Conservation (phyloP, 2,113 vertebrate genomes). For the Symphodus melops region DNA sequence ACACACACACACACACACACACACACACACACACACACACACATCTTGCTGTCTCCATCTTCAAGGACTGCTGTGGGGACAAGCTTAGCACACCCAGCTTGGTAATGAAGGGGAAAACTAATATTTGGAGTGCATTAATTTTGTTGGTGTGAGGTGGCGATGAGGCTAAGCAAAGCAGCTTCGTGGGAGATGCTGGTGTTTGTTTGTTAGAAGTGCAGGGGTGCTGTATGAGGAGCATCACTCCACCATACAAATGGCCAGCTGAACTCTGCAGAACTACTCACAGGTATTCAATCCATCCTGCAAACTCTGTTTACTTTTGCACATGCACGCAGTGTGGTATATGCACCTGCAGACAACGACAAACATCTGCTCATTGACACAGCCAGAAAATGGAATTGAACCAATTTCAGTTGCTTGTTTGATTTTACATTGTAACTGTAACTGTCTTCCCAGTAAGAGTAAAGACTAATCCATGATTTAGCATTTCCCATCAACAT, state of each 20-base stretch:
- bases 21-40: slow-evolving; percentile 14
- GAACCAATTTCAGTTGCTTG: slow-evolving; percentile 24
- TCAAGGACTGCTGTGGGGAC: slow-evolving; percentile 65
- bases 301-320: slow-evolving; percentile 31
- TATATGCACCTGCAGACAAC: slow-evolving; percentile 1
- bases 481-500: not conserved
- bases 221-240: slow-evolving; percentile 46
- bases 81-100: slow-evolving; percentile 48
- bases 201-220: slow-evolving; percentile 35
- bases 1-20: slow-evolving; percentile 9
- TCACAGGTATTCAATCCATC: slow-evolving; percentile 50
- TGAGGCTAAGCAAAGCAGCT: slow-evolving; percentile 59
- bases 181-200: slow-evolving; percentile 67
- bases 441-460: too few species aligned
- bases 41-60: slow-evolving; percentile 50
- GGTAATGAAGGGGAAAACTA: slow-evolving; percentile 74
- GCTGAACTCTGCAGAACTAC: slow-evolving; percentile 54
- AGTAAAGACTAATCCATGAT: too few species aligned
- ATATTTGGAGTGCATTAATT: slow-evolving; percentile 79
- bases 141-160: slow-evolving; percentile 68
- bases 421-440: not conserved
- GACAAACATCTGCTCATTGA: slow-evolving; percentile 3
- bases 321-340: not conserved
- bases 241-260: slow-evolving; percentile 44
- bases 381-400: not conserved